Percentiles rank a stretch among this genome's conserved stretches.
Conservation (phyloP, 2,797 vertebrate genomes). For the Kryptolebias ocellatus region DNA sequence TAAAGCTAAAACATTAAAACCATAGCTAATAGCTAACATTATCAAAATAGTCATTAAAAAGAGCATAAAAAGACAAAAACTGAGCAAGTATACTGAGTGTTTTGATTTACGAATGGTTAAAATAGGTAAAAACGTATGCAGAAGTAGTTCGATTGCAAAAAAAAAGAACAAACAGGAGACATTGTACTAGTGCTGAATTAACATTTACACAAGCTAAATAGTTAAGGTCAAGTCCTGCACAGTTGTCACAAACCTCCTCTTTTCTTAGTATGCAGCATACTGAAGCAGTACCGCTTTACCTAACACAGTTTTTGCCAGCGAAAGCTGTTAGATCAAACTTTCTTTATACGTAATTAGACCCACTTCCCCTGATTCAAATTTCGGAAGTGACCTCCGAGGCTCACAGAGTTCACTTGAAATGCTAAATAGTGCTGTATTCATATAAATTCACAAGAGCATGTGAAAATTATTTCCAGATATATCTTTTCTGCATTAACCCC, state of each 20-base stretch:
- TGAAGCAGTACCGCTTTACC: conserved; percentile 14
- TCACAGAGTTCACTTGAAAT: conserved; percentile 33
- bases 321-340: conserved; percentile 23
- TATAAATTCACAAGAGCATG: conserved; percentile 32
- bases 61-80: too few species aligned
- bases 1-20: too few species aligned
- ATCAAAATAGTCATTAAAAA: too few species aligned
- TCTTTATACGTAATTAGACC: conserved; percentile 30
- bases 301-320: conserved; percentile 19
- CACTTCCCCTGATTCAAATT: conserved; percentile 21
- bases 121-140: too few species aligned
- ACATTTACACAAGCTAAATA: too few species aligned
- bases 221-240: not conserved
- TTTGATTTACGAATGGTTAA: too few species aligned
- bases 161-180: too few species aligned
- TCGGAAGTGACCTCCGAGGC: conserved; percentile 30
- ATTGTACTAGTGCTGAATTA: too few species aligned
- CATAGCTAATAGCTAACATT: too few species aligned
- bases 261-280: conserved; percentile 10
- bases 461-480: conserved; percentile 25
- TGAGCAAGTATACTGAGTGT: too few species aligned
- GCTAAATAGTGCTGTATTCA: conserved; percentile 13
- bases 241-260: not conserved
- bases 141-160: too few species aligned
- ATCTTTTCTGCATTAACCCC: conserved; percentile 39